Evolutionary conservation across 2,888 invertebrate genomes (phyloP), one percentile per base, ranked within the genome.

Genomic region (Chymomyza caudatula): DNA sequence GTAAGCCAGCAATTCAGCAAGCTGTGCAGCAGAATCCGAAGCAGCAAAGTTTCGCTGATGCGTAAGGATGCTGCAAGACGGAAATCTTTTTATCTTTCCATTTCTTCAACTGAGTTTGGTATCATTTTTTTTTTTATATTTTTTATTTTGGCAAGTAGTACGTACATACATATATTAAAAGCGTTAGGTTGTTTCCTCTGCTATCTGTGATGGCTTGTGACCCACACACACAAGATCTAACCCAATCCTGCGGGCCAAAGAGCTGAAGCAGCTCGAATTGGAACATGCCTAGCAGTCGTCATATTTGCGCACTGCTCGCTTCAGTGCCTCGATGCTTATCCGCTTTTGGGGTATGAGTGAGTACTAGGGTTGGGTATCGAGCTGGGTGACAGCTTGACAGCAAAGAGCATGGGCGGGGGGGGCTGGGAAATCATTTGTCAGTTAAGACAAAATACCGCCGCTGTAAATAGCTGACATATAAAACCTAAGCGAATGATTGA

Each of bases 381-480:
- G 25, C 15, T 53, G 15, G 11, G 20, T 22, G 53, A 11, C 22
- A 13, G 23, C 23, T 20, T 25, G 11, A 22, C 25, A 20, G 56
- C 17, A 22, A 20, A 53, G 58, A 17, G 52, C 53, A 44, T n/a
- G n/a, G n/a, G n/a, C n/a, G n/a, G n/a, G n/a, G n/a, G n/a, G 66
- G 65, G 49, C 11, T 37, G 29, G 71, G 67, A 74, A 74, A 76
- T 73, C 85, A 85, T 81, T 83, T 81, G 80, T 81, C 85, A 81
- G 83, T 67, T 83, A 76, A 83, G 77, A 77, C 85, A 83, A 83
- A 85, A 85, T 85, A 66, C 69, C 63, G 69, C 62, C 73, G 60
- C 67, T 63, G 70, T 67, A 71, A 63, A 67, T 67, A 67, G 84
- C 66, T 67, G 63, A 55, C 77, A 74, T 77, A 76, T 81, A 84